Percentiles rank a stretch among this genome's conserved stretches.
These are phyloP conservation scores for Enteromius radiatus DNA, from an alignment of 2,797 vertebrate species.

Conservation along the genomic window DNA sequence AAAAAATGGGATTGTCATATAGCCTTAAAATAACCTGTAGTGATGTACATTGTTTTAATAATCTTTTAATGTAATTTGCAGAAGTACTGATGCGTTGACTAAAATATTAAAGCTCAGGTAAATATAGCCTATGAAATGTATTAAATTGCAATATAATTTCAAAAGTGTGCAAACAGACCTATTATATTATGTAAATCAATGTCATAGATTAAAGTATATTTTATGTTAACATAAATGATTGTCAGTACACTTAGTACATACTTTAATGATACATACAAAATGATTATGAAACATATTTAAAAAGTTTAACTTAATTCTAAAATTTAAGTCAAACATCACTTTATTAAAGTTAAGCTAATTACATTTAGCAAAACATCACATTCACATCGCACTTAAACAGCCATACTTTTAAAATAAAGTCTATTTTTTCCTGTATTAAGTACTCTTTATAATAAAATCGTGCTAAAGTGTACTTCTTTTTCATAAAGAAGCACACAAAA, in stretches of 20 bases:
- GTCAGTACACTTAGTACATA: neutral
- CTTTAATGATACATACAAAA: neutral
- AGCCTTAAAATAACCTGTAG: too few relatives aligned
- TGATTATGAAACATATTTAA: neutral
- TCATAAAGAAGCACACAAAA: neutral
- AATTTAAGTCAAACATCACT: neutral
- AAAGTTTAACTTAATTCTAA: neutral
- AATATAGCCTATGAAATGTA: neutral
- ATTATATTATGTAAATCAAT: neutral
- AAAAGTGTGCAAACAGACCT: neutral
- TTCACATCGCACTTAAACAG: neutral
- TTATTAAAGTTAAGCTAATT: neutral
- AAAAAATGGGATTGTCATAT: too few relatives aligned
- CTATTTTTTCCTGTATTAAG: neutral
- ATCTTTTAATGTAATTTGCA: neutral
- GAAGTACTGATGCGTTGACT: neutral
- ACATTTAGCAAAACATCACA: neutral
- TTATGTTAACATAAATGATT: neutral
- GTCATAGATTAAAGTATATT: neutral
- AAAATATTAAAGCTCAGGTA: neutral
- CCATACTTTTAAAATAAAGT: too few relatives aligned
- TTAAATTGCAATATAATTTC: too few relatives aligned
- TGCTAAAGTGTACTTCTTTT: neutral
- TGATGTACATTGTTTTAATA: neutral
- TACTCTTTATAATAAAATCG: neutral